Percentiles rank a stretch among this genome's conserved stretches.
These are phyloP conservation scores for Drosophila novamexicana DNA, from an alignment of 1,140 invertebrate species.

Conservation along the genomic window DNA sequence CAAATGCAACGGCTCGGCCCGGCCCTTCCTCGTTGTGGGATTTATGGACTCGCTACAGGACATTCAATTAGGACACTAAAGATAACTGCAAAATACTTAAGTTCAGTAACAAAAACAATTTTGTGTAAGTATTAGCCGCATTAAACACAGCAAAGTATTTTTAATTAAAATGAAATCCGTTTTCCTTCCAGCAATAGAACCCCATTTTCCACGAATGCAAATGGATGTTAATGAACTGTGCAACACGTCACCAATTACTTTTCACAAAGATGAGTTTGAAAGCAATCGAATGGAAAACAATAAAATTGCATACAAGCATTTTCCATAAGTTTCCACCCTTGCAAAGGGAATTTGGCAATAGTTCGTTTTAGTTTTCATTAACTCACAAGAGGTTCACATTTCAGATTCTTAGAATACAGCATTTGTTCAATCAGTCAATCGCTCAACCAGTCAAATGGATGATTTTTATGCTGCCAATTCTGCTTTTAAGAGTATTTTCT, in stretches of 20 bases:
- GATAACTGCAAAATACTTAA: not conserved
- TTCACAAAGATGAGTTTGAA: too few species aligned
- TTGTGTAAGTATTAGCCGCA: not conserved
- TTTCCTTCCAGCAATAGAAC: too few species aligned
- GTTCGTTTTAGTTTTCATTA: too few species aligned
- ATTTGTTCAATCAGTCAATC: not conserved
- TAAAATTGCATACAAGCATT: too few species aligned
- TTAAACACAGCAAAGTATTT: too few species aligned
- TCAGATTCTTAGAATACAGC: too few species aligned
- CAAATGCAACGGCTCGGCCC: slow-evolving; percentile 13
- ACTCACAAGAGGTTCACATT: too few species aligned
- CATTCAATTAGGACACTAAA: not conserved
- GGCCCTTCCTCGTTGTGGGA: slow-evolving; percentile 9
- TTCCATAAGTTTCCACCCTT: too few species aligned
- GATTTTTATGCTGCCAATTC: not conserved
- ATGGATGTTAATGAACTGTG: too few species aligned
- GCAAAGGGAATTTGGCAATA: too few species aligned
- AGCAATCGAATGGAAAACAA: too few species aligned
- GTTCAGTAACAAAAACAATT: not conserved
- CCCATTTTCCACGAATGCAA: not conserved
- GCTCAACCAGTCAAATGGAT: not conserved
- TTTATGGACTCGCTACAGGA: slow-evolving; percentile 8
- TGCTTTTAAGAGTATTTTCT: not conserved
- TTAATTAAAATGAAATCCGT: not conserved
- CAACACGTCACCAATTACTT: not conserved